Percentiles rank a stretch among this genome's conserved stretches.
phyloP scores from a whole-genome alignment of 2,113 vertebrate genomes.

The Sinocyclocheilus grahami region DNA sequence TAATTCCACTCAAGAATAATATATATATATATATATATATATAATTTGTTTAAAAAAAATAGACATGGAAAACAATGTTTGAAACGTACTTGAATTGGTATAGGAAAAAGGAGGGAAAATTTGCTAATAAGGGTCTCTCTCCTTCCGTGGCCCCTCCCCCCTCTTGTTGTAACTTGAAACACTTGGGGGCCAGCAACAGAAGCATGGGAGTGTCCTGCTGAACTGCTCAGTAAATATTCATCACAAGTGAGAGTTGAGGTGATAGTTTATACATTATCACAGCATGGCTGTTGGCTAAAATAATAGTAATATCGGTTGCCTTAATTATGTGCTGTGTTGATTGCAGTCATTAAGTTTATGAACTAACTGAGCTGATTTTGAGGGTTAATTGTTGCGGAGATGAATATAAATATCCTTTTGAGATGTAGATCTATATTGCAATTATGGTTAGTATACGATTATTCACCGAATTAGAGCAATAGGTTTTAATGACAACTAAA shows the following conservation, averaged over 20 bases:
- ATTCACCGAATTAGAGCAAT: not conserved
- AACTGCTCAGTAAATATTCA: constrained; percentile 57
- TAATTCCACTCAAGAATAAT: not conserved
- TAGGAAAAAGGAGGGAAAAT: too few species aligned
- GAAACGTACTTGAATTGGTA: not conserved
- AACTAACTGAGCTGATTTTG: not conserved
- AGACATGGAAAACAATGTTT: not conserved
- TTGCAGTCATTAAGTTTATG: not conserved
- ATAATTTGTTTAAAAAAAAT: not conserved
- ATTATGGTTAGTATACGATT: not conserved
- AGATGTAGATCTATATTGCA: not conserved
- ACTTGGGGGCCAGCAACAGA: constrained; percentile 19
- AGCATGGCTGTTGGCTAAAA: constrained; percentile 41
- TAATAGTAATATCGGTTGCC: constrained; percentile 14
- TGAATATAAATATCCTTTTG: not conserved
- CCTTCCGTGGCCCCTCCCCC: constrained; percentile 20
- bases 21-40: too few species aligned
- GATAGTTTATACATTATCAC: constrained; percentile 46
- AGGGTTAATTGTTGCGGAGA: not conserved
- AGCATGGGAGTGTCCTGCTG: constrained; percentile 47
- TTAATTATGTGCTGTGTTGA: constrained; percentile 7
- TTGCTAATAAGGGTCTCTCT: not conserved
- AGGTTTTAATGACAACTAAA: not conserved
- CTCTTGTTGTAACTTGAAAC: constrained; percentile 45
- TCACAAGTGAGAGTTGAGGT: constrained; percentile 37